A percentile compares a stretch with the other conserved stretches of the same genome.
Conservation (phyloP, 92 coral and sea anemone genomes). For the Porites rus region DNA sequence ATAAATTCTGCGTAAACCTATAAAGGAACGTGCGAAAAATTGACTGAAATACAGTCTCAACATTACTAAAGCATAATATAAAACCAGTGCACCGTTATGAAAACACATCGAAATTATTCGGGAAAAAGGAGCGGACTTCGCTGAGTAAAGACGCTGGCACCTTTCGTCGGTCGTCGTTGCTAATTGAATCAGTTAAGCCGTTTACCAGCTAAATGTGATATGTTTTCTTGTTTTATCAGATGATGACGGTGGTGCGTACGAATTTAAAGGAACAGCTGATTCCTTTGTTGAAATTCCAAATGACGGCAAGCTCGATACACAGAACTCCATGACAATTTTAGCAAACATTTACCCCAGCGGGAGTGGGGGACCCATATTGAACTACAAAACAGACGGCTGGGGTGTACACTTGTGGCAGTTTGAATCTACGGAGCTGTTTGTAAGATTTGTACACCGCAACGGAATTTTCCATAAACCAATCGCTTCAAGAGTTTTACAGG, state of each 20-base stretch:
- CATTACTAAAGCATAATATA: too few relatives aligned
- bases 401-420: slow-evolving; percentile 99
- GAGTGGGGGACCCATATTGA: slow-evolving; percentile 92
- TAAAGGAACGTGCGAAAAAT: too few relatives aligned
- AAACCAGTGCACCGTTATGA: too few relatives aligned
- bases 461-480: slow-evolving; percentile 97
- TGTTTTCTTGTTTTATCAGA: slow-evolving; percentile 21
- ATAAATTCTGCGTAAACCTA: too few relatives aligned
- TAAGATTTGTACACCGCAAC: slow-evolving; percentile 92
- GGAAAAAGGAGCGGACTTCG: too few relatives aligned
- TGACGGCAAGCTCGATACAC: slow-evolving; percentile 85
- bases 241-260: slow-evolving; percentile 85
- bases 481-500: slow-evolving; percentile 97
- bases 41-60: too few relatives aligned
- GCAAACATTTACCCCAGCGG: slow-evolving; percentile 96
- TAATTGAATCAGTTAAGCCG: too few relatives aligned
- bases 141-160: too few relatives aligned
- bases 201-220: too few relatives aligned
- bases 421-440: slow-evolving; percentile 92
- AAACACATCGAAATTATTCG: too few relatives aligned
- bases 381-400: slow-evolving; percentile 93
- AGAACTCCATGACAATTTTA: slow-evolving; percentile 92
- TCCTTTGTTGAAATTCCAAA: slow-evolving; percentile 96
- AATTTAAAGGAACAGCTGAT: slow-evolving; percentile 83
- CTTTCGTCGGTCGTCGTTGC: too few relatives aligned